Conservation (phyloP, 2,113 vertebrate genomes). For the Arvicanthis niloticus region DNA sequence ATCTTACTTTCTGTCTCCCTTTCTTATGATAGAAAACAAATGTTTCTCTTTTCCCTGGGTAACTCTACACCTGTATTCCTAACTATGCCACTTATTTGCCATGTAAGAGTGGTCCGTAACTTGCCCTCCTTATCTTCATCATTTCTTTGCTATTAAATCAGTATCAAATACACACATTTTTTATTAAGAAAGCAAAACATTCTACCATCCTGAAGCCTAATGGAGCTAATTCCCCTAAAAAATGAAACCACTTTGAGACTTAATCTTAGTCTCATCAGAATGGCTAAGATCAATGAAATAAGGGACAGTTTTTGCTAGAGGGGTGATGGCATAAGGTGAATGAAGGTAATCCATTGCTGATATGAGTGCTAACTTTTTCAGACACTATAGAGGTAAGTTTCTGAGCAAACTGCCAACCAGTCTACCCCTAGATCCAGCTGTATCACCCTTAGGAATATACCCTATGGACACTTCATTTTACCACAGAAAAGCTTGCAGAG, state of each 20-base stretch:
- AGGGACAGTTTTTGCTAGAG: neutral
- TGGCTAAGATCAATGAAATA: neutral
- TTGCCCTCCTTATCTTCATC: neutral
- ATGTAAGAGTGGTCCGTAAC: neutral
- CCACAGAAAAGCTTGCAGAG: neutral
- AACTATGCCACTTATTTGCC: neutral
- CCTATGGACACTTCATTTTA: neutral
- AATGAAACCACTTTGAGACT: neutral
- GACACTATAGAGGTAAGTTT: neutral
- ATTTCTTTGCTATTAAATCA: neutral
- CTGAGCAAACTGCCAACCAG: neutral
- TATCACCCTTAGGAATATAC: neutral
- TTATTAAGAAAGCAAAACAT: neutral
- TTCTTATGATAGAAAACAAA: neutral
- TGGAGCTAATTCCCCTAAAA: neutral
- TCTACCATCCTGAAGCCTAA: neutral
- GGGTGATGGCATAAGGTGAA: neutral
- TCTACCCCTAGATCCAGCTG: neutral
- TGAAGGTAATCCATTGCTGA: neutral
- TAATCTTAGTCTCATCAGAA: neutral
- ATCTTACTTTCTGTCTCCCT: neutral
- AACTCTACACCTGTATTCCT: neutral
- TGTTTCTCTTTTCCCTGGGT: neutral
- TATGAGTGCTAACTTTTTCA: neutral
- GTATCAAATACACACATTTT: neutral